These are phyloP conservation scores for Elachura formosa DNA, from an alignment of 2,113 vertebrate species.

Conservation along the genomic window DNA sequence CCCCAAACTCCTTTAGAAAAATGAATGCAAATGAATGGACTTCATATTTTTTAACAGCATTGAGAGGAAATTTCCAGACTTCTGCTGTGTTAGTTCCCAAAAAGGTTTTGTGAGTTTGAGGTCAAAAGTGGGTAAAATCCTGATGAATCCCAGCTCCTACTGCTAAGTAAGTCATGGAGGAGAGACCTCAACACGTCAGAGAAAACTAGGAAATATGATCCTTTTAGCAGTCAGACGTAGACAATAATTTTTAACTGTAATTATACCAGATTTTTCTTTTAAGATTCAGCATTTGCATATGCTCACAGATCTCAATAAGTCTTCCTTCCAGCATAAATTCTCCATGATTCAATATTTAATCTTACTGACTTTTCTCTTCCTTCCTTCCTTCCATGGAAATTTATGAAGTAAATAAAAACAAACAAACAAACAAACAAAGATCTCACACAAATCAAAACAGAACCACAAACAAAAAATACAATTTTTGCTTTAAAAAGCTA, in stretches of 20 bases:
- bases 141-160: neutral
- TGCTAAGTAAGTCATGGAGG: neutral
- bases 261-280: neutral
- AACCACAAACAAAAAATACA: neutral
- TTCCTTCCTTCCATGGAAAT: neutral
- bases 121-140: neutral
- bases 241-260: neutral
- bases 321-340: neutral
- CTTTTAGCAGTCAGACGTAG: neutral
- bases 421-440: neutral
- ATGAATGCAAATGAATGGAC: neutral
- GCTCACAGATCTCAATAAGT: neutral
- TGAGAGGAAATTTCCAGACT: neutral
- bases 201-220: neutral
- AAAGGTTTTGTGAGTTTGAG: neutral
- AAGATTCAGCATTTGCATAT: neutral
- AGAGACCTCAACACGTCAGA: neutral
- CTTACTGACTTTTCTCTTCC: neutral
- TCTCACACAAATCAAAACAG: neutral
- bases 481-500: neutral
- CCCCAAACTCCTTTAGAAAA: neutral
- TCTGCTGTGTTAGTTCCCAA: neutral
- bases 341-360: neutral
- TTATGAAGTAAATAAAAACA: neutral
- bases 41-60: neutral